A percentile compares a stretch with the other conserved stretches of the same genome.
phyloP scores from a whole-genome alignment of 2,113 vertebrate species.

The Colinus virginianus region DNA sequence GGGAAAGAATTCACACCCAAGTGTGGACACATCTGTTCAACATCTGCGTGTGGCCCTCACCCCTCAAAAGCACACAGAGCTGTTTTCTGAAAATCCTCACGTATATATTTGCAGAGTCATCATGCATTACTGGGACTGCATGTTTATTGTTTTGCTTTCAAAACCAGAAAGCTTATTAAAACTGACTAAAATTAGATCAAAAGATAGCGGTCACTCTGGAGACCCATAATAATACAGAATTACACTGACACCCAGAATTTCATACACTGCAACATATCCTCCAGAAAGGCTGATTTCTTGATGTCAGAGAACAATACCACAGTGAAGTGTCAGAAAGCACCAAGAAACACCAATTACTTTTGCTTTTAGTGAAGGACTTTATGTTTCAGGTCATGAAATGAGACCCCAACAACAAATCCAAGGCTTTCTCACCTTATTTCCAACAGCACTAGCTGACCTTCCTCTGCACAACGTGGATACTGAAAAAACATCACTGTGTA shows the following conservation, averaged over 20 bases:
- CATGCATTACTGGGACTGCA: background rate
- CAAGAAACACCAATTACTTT: background rate
- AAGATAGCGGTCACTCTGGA: background rate
- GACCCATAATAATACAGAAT: background rate
- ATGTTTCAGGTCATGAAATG: background rate
- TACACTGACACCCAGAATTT: background rate
- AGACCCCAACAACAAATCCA: background rate
- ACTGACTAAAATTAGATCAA: slow-evolving; percentile 16
- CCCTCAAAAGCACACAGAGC: background rate
- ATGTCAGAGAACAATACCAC: background rate
- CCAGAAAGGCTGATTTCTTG: background rate
- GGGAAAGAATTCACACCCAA: background rate
- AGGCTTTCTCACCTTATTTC: background rate
- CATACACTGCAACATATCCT: background rate
- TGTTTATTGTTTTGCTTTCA: background rate
- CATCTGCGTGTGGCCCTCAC: rapidly evolving
- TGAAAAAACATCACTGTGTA: background rate
- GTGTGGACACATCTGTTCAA: background rate
- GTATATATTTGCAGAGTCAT: background rate
- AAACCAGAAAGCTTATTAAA: background rate
- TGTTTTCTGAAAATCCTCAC: background rate
- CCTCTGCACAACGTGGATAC: background rate
- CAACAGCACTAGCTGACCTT: background rate
- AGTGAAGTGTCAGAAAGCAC: background rate
- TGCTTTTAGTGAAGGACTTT: background rate